Percentiles rank a stretch among this genome's conserved stretches.
Evolutionary conservation across 2,113 vertebrate genomes (phyloP).

Genomic region (Arenaria interpres): DNA sequence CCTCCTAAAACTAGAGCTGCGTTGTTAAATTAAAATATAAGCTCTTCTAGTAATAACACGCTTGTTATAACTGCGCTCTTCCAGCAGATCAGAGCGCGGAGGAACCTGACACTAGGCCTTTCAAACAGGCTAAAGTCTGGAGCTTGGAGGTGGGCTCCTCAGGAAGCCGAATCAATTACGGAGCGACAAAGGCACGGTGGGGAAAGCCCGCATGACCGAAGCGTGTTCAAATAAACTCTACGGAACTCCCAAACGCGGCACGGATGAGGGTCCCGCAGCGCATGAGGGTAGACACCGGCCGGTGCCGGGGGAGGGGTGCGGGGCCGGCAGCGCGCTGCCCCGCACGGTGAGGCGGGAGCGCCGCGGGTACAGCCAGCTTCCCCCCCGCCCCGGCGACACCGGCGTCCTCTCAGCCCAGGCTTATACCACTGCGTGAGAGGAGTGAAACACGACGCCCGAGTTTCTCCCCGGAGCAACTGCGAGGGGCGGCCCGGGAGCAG

Average conservation of each 20-base stretch:
- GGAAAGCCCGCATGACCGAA: accelerated
- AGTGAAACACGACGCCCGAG: accelerated
- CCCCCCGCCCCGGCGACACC: accelerated
- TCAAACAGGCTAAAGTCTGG: accelerated
- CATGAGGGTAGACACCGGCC: accelerated
- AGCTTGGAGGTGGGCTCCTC: neutral
- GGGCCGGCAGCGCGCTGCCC: neutral
- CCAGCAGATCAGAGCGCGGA: neutral
- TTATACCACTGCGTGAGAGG: accelerated
- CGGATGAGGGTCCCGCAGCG: accelerated
- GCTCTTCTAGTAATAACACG: neutral
- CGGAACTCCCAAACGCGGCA: too few species aligned
- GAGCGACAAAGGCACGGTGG: neutral
- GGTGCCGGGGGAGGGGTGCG: accelerated
- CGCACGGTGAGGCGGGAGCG: neutral
- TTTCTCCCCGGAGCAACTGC: neutral
- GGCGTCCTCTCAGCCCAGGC: accelerated
- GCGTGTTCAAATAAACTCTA: accelerated
- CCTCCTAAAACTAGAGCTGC: neutral
- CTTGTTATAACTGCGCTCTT: too few species aligned
- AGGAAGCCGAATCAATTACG: neutral
- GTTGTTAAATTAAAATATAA: neutral
- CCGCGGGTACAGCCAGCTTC: accelerated
- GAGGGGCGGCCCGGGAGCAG: neutral
- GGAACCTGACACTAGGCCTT: accelerated